These are phyloP conservation scores for Trachemys scripta DNA, from an alignment of 2,113 vertebrate genomes.

Conservation along the genomic window DNA sequence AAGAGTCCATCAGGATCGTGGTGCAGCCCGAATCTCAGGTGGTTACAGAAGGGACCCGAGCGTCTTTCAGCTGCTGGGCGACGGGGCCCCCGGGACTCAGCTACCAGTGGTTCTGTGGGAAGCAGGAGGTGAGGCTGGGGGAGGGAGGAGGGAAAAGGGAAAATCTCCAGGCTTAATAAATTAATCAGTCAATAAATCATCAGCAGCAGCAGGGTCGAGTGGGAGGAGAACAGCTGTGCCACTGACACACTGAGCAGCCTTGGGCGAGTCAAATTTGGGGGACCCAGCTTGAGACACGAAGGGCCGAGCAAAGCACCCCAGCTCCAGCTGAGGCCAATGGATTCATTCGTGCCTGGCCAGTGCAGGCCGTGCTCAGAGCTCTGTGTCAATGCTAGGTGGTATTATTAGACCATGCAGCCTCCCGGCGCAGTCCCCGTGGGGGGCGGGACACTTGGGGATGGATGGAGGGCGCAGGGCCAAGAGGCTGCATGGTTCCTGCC, in stretches of 20 bases:
- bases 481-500: not conserved
- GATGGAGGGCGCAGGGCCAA: not conserved
- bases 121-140: conserved; percentile 78
- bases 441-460: not conserved
- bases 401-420: not conserved
- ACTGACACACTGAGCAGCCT: not conserved
- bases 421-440: not conserved
- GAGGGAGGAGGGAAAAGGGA: not conserved
- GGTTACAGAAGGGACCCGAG: conserved; percentile 59
- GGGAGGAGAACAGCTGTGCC: not conserved
- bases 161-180: not conserved
- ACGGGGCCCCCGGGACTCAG: conserved; percentile 73
- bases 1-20: conserved; percentile 76
- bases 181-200: not conserved
- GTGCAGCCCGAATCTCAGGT: conserved; percentile 80
- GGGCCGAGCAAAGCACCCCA: not conserved
- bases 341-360: not conserved
- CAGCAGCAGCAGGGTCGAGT: not conserved
- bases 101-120: conserved; percentile 90
- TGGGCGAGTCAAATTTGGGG: not conserved
- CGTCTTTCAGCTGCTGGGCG: conserved; percentile 81
- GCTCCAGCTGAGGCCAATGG: not conserved
- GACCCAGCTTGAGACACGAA: not conserved
- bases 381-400: not conserved
- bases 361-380: not conserved